A percentile compares a stretch with the other conserved stretches of the same genome.
Evolutionary conservation across 37 sponge, comb jelly and placozoan genomes (phyloP).

Genomic region (Petrosia ficiformis): DNA sequence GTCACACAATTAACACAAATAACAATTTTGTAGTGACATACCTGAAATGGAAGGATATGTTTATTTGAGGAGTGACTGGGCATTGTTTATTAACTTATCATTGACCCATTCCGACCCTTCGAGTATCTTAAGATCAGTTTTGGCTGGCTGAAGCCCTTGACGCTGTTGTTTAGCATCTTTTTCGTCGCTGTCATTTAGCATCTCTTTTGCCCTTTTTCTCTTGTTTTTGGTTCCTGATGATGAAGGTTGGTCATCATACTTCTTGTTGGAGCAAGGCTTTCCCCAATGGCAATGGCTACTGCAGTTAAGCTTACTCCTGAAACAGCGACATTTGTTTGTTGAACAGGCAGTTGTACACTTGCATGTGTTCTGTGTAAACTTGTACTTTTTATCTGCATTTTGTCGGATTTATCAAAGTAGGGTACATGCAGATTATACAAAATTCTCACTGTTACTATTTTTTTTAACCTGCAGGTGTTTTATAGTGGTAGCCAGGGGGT

Average conservation of each 20-base stretch:
- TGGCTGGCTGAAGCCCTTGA: too few species aligned
- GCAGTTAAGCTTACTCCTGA: constrained; percentile 8
- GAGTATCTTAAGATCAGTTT: neutral
- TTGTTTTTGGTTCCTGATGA: too few species aligned
- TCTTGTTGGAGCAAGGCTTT: neutral
- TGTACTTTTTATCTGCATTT: constrained; percentile 6
- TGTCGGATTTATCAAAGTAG: constrained; percentile 3
- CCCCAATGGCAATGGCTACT: neutral
- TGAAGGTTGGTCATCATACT: neutral
- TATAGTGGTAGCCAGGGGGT: too few species aligned
- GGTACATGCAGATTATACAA: constrained; percentile 1
- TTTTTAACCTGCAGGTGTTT: too few species aligned
- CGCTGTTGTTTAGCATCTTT: too few species aligned
- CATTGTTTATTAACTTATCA: neutral
- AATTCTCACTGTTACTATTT: too few species aligned
- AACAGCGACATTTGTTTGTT: constrained; percentile 28
- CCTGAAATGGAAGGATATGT: neutral
- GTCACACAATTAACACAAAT: too few species aligned
- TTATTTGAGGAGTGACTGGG: neutral
- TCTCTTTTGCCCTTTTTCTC: too few species aligned
- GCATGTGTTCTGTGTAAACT: constrained; percentile 12
- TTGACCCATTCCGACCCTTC: neutral
- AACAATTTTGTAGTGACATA: too few species aligned
- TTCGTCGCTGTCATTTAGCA: too few species aligned
- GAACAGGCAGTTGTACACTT: constrained; percentile 33